Evolutionary conservation across 2,113 vertebrate species (phyloP), one percentile per base, ranked within the genome.

Genomic region (Esox niger): DNA sequence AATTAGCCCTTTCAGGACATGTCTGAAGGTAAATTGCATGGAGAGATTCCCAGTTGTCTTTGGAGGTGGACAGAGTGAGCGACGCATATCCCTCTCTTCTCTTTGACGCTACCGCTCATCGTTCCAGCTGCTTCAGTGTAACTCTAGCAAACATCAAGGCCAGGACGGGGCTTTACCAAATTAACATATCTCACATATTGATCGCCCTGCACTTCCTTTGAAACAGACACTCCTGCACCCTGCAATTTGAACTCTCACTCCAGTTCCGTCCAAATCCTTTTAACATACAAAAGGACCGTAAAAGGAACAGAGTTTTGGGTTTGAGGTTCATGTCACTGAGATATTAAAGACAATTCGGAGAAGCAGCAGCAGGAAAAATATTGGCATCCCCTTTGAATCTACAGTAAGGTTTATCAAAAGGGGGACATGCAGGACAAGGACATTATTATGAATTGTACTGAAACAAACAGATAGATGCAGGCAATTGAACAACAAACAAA

Each of bases 111-210:
- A 76, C 81, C 87, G 10, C 86, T 87, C 85, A 87, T 73, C 70
- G 76, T 84, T 90, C 91, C 92, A 93, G 91, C 92, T 93, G 92
- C 90, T 89, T 65, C 86, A 85, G 79, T 83, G 92, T 92, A 93
- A 93, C 91, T 89, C 86, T 93, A 93, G 90, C 87, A 91, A 91
- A 91, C 89, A 93, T 93, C 90, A 93, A 93, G 91, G 90, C 87
- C 85, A 87, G 89, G 85, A 88, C 82, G 77, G 86, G 81, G 90
- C 90, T 91, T 91, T 88, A 83, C 84, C 74, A 86, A 93, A 93
- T 93, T 93, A 93, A 93, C 91, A 93, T 93, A 84, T 90, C 89
- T 92, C 79, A 77, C 90, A 93, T 93, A 90, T 91, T 90, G 88
- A 88, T 86, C 81, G 86, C 86, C 84, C 87, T 80, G 84, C 86